These are phyloP conservation scores for Cyrtonyx montezumae DNA, from an alignment of 2,113 vertebrate genomes.

Conservation along the genomic window DNA sequence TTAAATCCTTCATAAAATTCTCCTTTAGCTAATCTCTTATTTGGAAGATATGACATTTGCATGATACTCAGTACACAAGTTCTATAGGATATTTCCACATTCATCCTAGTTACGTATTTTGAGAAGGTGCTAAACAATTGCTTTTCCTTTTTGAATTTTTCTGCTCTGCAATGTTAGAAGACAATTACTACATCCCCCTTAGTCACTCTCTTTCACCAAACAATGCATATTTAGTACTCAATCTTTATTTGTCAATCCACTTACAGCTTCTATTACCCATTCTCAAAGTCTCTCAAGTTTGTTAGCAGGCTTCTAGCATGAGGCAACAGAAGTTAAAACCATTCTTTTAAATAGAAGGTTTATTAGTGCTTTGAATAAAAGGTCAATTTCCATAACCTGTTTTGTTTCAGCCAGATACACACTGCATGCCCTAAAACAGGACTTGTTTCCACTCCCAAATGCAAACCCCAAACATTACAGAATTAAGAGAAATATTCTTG, in stretches of 20 bases:
- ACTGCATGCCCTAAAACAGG: rapidly evolving
- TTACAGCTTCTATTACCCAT: conserved; percentile 10
- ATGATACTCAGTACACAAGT: not conserved
- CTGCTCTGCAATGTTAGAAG: not conserved
- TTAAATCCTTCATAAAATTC: not conserved
- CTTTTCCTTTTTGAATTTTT: conserved; percentile 25
- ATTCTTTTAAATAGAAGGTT: not conserved
- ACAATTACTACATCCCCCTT: conserved; percentile 28
- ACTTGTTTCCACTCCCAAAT: not conserved
- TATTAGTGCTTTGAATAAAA: not conserved
- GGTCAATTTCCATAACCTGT: not conserved
- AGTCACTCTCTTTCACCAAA: conserved; percentile 13
- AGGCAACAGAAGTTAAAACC: not conserved
- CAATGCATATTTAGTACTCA: conserved; percentile 18
- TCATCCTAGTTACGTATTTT: conserved; percentile 5
- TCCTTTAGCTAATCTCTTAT: conserved; percentile 28
- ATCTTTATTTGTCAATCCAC: conserved; percentile 7
- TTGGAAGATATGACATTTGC: not conserved
- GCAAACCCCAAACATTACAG: not conserved
- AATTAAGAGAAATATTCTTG: not conserved
- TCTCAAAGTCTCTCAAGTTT: not conserved
- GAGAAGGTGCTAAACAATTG: conserved; percentile 16
- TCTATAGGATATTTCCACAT: conserved; percentile 36
- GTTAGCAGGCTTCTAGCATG: not conserved
- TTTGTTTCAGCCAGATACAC: not conserved